Evolutionary conservation across 2,113 vertebrate genomes (phyloP), one percentile per base, ranked within the genome.

Genomic region (Rana temporaria): DNA sequence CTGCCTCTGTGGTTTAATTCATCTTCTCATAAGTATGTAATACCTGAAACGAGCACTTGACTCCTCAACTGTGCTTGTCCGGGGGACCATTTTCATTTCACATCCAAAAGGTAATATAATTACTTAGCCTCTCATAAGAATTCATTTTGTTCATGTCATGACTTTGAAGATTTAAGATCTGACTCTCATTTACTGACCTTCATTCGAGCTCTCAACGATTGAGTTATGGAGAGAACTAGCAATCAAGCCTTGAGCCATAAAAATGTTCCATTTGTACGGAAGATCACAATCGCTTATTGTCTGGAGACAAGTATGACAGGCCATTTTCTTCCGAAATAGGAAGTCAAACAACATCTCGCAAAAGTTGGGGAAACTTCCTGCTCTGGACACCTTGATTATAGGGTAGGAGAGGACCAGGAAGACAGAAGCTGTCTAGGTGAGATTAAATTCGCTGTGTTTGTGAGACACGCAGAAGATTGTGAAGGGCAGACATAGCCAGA

Each of bases 141-240:
- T 79, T 79, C 77, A 79, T 79, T 79, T 79, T 79, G 77, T 57
- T 79, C 64, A 59, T 79, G 77, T 79, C 77, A 79, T 67, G 77
- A 66, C 77, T 79, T 68, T 67, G 77, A 79, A 79, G 77, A 79
- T 79, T 79, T 79, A 79, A 79, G 77, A 79, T 79, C 77, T 79
- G 74, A 65, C 77, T 67, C 76, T 79, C 77, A 68, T 79, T 79
- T 79, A 79, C 63, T 79, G 77, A 79, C 77, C 77, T 79, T 79
- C 77, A 69, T 79, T 65, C 52, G 30, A 38, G 65, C 77, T 79
- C 77, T 79, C 77, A 79, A 22, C 69, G 77, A 79, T 79, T 79
- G 77, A 79, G 65, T 79, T 79, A 79, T 79, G 77, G 64, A 67
- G 65, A 38, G 77, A 59, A 59, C 77, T 69, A 67, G 77, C 77